Evolutionary conservation across 2,888 invertebrate genomes (phyloP), one percentile per base, ranked within the genome.

Genomic region (Galerucella pusilla): DNA sequence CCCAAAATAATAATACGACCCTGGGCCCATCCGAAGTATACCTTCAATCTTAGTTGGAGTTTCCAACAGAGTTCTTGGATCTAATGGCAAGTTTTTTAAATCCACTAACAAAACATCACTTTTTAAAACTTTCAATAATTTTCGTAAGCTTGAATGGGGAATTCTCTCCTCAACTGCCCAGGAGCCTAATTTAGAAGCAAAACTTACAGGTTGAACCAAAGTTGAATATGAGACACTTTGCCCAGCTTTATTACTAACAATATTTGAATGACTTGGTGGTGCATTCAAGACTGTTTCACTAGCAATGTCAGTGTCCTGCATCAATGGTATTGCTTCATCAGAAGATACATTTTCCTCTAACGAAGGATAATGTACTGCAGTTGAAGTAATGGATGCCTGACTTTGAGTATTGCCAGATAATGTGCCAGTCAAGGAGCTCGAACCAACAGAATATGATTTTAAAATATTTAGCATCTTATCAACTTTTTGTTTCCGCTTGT

Each of bases 71-170:
- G 71, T 65, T 71, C 65, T 71, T 71, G 71, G 65, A 65, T 71
- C 71, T 71, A 57, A 49, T 54, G 71, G 71, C 65, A 71, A 65
- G 28, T 54, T 65, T 71, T 71, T 45, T 61, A 71, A 65, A 42
- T 63, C 71, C 11, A 16, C 52, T 57, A 57, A 65, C 25, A 49
- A 52, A 65, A 71, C 57, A 65, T 63, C 52, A 69, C 60, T 42
- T 71, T 71, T 71, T 65, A 71, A 65, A 64, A 65, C 66, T 57
- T 64, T 65, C 42, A 71, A 71, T 54, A 71, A 61, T 71, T 71
- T 71, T 63, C 65, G 65, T 65, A 64, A 49, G 35, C 65, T 65
- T 35, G 71, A 71, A 65, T 71, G 71, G 65, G 46, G 54, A 49
- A 71, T 71, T 64, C 57, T 65, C 49, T 71, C 71, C 25, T 71